These are phyloP conservation scores for Lacanobia oleracea DNA, from an alignment of 2,888 invertebrate genomes.

Conservation along the genomic window DNA sequence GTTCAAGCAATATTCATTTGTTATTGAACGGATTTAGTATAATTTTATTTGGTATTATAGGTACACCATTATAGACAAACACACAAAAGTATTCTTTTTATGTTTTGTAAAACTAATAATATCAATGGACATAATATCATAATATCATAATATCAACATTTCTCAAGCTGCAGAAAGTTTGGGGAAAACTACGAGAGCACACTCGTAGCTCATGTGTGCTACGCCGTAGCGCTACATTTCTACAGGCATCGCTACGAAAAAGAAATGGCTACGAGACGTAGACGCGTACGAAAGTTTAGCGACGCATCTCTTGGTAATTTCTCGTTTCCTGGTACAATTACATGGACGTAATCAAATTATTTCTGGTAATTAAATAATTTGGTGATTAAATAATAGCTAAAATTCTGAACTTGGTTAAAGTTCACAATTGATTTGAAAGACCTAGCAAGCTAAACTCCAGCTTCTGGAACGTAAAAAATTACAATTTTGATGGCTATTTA, in stretches of 20 bases:
- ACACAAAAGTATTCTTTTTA: no score
- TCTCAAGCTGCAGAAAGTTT: constrained; percentile 7
- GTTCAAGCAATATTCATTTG: no score
- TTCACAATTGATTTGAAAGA: background rate
- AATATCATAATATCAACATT: no score
- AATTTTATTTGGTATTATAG: background rate
- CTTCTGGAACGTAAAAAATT: no score
- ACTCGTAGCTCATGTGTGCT: constrained; percentile 17
- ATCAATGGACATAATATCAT: no score
- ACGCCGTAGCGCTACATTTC: constrained; percentile 28
- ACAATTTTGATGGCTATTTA: no score
- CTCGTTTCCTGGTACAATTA: background rate
- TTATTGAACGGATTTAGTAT: no score
- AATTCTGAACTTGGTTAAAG: no score
- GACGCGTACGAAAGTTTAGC: background rate
- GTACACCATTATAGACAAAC: no score
- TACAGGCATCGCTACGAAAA: background rate
- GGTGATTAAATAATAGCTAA: no score
- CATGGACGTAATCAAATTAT: no score
- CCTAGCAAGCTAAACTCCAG: background rate
- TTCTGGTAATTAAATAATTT: no score
- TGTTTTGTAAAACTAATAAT: background rate
- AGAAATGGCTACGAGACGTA: constrained; percentile 33
- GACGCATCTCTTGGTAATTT: background rate
- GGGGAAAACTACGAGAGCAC: background rate